phyloP scores from a whole-genome alignment of 2,113 vertebrate species.

The Ictalurus punctatus region DNA sequence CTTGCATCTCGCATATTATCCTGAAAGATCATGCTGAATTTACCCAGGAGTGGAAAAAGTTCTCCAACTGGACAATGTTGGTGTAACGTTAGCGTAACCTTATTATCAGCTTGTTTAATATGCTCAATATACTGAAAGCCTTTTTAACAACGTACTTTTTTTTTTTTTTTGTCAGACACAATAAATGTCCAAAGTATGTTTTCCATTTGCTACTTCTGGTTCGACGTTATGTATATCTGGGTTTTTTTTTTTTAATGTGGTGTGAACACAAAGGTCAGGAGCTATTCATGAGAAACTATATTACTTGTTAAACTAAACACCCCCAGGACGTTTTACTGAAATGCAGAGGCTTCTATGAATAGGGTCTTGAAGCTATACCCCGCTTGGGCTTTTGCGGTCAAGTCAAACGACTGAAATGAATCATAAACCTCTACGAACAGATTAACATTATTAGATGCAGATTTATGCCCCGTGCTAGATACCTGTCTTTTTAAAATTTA shows the following conservation, averaged over 20 bases:
- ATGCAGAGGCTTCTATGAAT: background rate
- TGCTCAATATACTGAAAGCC: background rate
- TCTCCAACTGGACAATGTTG: background rate
- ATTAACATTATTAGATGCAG: slow-evolving; percentile 42
- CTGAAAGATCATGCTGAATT: background rate
- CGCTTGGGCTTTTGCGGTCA: background rate
- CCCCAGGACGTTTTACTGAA: background rate
- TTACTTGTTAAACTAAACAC: background rate
- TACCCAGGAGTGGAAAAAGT: background rate
- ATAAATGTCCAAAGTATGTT: background rate
- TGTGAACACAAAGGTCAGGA: background rate
- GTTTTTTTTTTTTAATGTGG: background rate
- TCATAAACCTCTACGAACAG: slow-evolving; percentile 15
- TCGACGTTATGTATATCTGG: background rate
- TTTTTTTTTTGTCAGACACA: background rate
- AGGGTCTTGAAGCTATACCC: slow-evolving; percentile 19
- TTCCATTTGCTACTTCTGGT: background rate
- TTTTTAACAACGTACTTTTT: background rate
- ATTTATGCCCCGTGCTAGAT: slow-evolving; percentile 34
- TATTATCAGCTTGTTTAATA: too few relatives aligned
- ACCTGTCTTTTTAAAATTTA: slow-evolving; percentile 14
- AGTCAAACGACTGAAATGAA: slow-evolving; percentile 6
- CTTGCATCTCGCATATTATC: background rate
- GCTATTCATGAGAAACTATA: background rate
- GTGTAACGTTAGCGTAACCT: background rate